Evolutionary conservation across 92 coral and sea anemone species (phyloP).

Genomic region (Isaurus tuberculatus): DNA sequence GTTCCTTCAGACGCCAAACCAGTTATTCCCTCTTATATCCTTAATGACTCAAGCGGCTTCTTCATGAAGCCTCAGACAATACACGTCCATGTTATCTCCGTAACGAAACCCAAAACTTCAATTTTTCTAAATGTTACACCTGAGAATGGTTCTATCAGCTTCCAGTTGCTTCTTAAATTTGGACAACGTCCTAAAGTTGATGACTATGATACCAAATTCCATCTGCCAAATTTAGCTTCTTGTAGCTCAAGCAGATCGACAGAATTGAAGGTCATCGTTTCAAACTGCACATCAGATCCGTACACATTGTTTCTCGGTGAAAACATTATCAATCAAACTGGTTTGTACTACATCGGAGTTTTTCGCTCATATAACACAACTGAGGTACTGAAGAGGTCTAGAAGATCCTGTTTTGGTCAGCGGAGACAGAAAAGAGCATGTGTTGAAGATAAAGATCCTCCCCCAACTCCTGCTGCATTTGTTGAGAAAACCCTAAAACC

Average conservation of each 20-base stretch:
- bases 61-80: constrained; percentile 21
- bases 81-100: constrained; percentile 7
- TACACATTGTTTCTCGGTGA: constrained; percentile 19
- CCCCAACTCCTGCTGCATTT: neutral
- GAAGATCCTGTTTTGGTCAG: constrained; percentile 4
- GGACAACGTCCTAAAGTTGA: constrained; percentile 30
- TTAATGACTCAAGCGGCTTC: neutral
- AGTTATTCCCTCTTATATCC: neutral
- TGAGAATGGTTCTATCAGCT: constrained; percentile 4
- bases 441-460: neutral
- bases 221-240: constrained; percentile 31
- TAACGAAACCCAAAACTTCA: neutral
- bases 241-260: constrained; percentile 1
- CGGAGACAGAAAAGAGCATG: neutral
- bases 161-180: constrained; percentile 13
- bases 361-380: neutral
- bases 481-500: neutral
- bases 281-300: constrained; percentile 20
- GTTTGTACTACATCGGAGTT: constrained; percentile 40
- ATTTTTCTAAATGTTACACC: constrained; percentile 10
- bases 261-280: neutral
- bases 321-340: neutral
- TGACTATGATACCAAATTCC: constrained; percentile 1
- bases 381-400: neutral
- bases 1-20: constrained; percentile 4